These are phyloP conservation scores for Crocuta crocuta DNA, from an alignment of 2,113 vertebrate genomes.

Conservation along the genomic window DNA sequence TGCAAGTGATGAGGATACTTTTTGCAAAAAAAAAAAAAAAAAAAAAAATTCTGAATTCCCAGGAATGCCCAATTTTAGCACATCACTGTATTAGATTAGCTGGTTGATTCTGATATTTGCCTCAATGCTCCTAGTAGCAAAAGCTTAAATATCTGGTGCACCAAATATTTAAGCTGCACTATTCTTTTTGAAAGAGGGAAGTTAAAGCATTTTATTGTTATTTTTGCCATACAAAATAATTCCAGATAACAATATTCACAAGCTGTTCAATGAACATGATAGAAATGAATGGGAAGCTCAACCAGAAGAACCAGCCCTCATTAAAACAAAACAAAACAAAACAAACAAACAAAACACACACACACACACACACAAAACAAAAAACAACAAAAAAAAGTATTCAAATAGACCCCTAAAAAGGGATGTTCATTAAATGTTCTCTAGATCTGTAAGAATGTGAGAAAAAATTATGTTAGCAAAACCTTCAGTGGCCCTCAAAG, in stretches of 20 bases:
- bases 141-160: neutral
- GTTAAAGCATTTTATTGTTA: neutral
- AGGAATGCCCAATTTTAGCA: neutral
- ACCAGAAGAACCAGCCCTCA: neutral
- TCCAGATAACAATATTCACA: neutral
- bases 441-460: neutral
- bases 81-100: neutral
- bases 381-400: neutral
- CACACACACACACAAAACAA: no score
- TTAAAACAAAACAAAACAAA: no score
- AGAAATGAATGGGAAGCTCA: neutral
- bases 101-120: neutral
- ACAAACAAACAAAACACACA: no score
- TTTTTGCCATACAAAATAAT: neutral
- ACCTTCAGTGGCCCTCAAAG: neutral
- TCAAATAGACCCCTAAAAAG: neutral
- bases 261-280: neutral
- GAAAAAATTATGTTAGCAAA: neutral
- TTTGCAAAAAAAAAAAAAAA: neutral
- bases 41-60: neutral
- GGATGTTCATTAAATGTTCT: neutral
- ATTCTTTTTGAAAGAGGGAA: neutral
- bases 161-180: neutral
- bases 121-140: neutral
- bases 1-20: conserved; percentile 53